Evolutionary conservation across 2,797 vertebrate species (phyloP).

Genomic region (Artibeus lituratus): DNA sequence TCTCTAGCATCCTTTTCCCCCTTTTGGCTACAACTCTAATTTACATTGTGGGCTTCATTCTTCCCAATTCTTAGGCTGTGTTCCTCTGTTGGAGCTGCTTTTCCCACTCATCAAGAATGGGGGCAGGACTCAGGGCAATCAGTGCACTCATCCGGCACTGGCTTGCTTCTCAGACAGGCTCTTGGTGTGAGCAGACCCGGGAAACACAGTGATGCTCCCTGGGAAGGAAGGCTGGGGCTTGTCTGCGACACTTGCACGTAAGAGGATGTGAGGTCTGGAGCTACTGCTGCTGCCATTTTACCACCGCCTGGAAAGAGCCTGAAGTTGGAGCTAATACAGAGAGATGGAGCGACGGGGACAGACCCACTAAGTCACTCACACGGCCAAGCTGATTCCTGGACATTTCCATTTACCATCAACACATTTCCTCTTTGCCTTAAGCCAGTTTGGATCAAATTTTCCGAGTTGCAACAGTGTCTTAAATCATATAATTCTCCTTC

Average conservation of each 20-base stretch:
- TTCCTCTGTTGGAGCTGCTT: background rate
- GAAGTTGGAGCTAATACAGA: background rate
- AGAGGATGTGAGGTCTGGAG: background rate
- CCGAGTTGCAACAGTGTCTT: background rate
- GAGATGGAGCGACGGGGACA: background rate
- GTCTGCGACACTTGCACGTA: background rate
- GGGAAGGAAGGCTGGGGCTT: background rate
- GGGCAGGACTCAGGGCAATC: background rate
- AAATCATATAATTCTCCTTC: background rate
- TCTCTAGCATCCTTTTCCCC: background rate
- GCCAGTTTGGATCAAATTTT: constrained; percentile 13
- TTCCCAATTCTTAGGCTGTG: background rate
- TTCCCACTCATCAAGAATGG: background rate
- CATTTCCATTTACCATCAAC: background rate
- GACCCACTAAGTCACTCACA: background rate
- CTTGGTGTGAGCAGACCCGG: background rate
- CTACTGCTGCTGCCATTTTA: background rate
- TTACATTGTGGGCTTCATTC: background rate
- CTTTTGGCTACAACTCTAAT: background rate
- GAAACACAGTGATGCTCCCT: background rate
- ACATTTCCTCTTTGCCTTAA: background rate
- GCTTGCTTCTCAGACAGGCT: background rate
- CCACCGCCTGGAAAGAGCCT: background rate
- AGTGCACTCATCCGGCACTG: background rate
- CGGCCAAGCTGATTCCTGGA: background rate